Evolutionary conservation across 2,888 invertebrate species (phyloP).

Genomic region (Eucriotettix oculatus): DNA sequence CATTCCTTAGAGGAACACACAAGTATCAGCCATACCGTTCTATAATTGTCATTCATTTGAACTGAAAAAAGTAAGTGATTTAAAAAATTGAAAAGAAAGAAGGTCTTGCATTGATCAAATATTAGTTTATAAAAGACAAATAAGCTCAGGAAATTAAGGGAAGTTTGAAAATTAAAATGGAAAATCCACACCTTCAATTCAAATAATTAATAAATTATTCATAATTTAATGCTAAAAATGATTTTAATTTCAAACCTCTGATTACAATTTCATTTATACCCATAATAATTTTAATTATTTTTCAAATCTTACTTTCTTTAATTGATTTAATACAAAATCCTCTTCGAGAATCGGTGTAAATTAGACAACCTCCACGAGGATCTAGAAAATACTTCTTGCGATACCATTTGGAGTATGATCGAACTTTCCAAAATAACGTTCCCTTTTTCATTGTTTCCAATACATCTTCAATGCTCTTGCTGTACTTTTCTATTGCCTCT

Average conservation of each 20-base stretch:
- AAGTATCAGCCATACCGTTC: no score
- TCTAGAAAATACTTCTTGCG: conserved; percentile 20
- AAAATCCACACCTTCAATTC: neutral
- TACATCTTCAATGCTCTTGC: conserved; percentile 17
- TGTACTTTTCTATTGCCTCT: conserved; percentile 7
- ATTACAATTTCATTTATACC: neutral
- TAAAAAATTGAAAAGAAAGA: neutral
- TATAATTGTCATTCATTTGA: no score
- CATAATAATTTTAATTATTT: neutral
- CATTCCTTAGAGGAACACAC: no score
- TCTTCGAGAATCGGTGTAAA: conserved; percentile 20
- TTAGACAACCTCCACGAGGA: conserved; percentile 17
- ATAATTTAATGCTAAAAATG: neutral
- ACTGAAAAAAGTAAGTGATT: neutral
- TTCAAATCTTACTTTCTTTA: conserved; percentile 7
- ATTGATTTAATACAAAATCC: conserved; percentile 12
- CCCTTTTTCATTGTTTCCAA: conserved; percentile 20
- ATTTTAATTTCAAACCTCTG: neutral
- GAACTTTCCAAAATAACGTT: conserved; percentile 22
- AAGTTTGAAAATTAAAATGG: neutral
- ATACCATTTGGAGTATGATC: conserved; percentile 20
- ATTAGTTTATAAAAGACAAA: no score
- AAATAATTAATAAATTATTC: neutral
- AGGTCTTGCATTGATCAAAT: no score
- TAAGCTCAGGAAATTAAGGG: no score